Percentiles rank a stretch among this genome's conserved stretches.
Conservation (phyloP, 2,888 invertebrate species). For the Cordilura impudica region DNA sequence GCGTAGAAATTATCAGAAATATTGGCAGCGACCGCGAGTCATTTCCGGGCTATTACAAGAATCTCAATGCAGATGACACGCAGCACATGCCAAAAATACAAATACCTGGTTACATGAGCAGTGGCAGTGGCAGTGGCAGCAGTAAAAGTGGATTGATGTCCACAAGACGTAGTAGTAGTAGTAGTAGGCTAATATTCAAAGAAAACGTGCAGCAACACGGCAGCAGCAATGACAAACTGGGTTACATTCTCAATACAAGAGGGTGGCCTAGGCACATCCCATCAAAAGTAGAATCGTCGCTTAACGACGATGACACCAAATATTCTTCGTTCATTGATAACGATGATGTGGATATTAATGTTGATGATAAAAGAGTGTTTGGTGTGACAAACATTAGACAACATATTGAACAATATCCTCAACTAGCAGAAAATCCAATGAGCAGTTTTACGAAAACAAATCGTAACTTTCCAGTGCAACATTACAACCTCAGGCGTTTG, state of each 20-base stretch:
- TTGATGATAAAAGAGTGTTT: slow-evolving; percentile 23
- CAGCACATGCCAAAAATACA: slow-evolving; percentile 31
- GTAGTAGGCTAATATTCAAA: slow-evolving; percentile 49
- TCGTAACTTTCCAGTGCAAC: slow-evolving; percentile 49
- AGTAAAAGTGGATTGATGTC: slow-evolving; percentile 63
- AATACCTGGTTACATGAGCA: slow-evolving; percentile 3
- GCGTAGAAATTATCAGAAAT: slow-evolving; percentile 44
- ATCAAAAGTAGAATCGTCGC: slow-evolving; percentile 4
- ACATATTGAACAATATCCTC: slow-evolving; percentile 5
- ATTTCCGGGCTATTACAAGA: slow-evolving; percentile 58
- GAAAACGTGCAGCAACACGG: slow-evolving; percentile 60
- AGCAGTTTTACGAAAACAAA: slow-evolving; percentile 15
- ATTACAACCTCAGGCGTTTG: slow-evolving; percentile 20
- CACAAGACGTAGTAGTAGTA: slow-evolving; percentile 51
- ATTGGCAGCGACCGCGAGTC: slow-evolving; percentile 44
- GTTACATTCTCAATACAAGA: slow-evolving; percentile 18
- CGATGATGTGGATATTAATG: slow-evolving; percentile 28
- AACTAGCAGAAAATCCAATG: not conserved
- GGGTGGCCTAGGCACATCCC: slow-evolving; percentile 39
- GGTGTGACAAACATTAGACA: slow-evolving; percentile 28
- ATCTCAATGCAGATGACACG: slow-evolving; percentile 54
- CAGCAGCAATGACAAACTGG: slow-evolving; percentile 46
- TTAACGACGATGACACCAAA: slow-evolving; percentile 57
- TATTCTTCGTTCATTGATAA: slow-evolving; percentile 47
- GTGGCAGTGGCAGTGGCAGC: slow-evolving; percentile 68